These are phyloP conservation scores for Acrossocheilus wenchowensis DNA, from an alignment of 2,797 vertebrate species.

Conservation along the genomic window DNA sequence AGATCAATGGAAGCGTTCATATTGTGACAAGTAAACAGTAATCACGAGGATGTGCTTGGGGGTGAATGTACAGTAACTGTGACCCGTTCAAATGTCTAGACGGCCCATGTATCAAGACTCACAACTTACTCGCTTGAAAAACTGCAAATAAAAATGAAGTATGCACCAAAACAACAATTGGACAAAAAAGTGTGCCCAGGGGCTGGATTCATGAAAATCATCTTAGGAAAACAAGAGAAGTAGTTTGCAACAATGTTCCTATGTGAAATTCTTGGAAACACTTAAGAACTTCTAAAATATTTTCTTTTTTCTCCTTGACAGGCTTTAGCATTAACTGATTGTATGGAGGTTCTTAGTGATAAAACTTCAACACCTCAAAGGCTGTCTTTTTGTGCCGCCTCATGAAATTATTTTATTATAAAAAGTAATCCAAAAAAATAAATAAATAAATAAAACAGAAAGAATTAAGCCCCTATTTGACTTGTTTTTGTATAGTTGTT, in stretches of 20 bases:
- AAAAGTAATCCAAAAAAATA: no score
- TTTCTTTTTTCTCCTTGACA: neutral
- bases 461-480: neutral
- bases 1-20: constrained; percentile 12
- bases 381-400: neutral
- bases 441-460: no score
- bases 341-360: neutral
- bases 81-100: neutral
- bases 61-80: neutral
- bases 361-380: neutral
- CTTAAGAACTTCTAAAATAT: neutral
- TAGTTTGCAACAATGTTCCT: neutral
- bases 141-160: neutral
- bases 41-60: neutral
- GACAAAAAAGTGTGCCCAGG: neutral
- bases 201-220: neutral
- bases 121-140: neutral
- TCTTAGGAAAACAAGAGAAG: neutral
- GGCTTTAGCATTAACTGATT: neutral
- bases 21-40: constrained; percentile 5
- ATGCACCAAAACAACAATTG: neutral
- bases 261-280: neutral
- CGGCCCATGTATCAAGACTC: neutral
- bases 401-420: no score
- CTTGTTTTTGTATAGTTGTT: neutral